Conservation (phyloP, 2,113 vertebrate species). For the Leptocoma aspasia region DNA sequence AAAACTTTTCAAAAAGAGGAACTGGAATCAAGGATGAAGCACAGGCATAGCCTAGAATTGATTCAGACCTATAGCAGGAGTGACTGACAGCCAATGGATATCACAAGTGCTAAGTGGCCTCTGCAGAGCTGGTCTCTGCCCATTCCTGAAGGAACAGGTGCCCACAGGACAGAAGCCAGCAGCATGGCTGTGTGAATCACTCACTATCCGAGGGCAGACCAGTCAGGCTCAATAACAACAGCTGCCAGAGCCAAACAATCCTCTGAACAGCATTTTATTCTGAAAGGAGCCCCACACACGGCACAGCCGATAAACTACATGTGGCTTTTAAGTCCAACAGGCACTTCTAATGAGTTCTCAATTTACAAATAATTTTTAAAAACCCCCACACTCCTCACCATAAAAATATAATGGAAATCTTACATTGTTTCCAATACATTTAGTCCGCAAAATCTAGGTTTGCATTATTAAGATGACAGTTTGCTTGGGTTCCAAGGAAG, state of each 20-base stretch:
- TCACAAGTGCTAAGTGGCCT: neutral
- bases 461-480: neutral
- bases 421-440: neutral
- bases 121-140: neutral
- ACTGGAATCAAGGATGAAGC: neutral
- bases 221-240: neutral
- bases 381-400: neutral
- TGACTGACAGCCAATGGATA: neutral
- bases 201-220: accelerated
- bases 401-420: neutral
- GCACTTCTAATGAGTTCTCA: neutral
- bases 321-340: neutral
- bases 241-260: neutral
- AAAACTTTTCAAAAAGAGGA: neutral
- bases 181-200: neutral
- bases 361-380: neutral
- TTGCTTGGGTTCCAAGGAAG: neutral
- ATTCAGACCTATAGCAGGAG: neutral
- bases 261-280: neutral
- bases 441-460: neutral
- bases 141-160: neutral
- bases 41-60: neutral
- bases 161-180: neutral
- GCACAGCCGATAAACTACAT: neutral
- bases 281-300: neutral